Base-by-base conservation (phyloP, 2,888 invertebrate species). In the Noctua pronuba region DNA sequence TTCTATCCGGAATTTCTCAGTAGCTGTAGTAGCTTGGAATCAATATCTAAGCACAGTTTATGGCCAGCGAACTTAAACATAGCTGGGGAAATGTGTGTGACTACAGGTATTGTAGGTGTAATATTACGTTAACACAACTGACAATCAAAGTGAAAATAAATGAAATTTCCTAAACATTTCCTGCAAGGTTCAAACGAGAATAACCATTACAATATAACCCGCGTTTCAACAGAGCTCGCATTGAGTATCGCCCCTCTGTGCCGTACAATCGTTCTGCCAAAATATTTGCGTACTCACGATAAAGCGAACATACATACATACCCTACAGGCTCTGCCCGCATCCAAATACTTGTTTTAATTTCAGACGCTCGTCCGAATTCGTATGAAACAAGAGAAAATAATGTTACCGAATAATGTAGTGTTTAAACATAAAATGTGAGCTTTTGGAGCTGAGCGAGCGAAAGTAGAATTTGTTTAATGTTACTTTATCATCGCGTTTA, bases 331-430 rank as follows among this genome's bases (percentile, higher is more conserved):
- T 41, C 55, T 38, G n/a, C 80, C 83, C 83, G 85, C 75, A 83
- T 82, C 58, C 2, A 64, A 65, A 70, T 75, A 72, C 84, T 71
- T 75, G 82, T 62, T 83, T 85, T 82, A 77, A 85, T 85, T 85
- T 76, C 70, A 73, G 67, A 55, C 44, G 64, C 38, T 44, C 35
- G 52, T 58, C 18, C 44, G n/a, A 66, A 80, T 70, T 70, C 21
- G 58, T 16, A 73, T 70, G 46, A 75, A 83, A 75, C 66, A 73
- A 64, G 70, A 73, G 62, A 64, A 75, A 75, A 73, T 75, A 80
- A 75, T 80, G 41, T 71, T 11, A 70, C 69, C 10, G 70, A 55
- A 70, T 73, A 73, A 73, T 84, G 64, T 46, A 75, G 35, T 65
- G 55, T 46, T 75, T 80, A 68, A 60, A 72, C 46, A 46, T 60